Evolutionary conservation across 2,797 vertebrate species (phyloP).

Genomic region (Scyliorhinus canicula): DNA sequence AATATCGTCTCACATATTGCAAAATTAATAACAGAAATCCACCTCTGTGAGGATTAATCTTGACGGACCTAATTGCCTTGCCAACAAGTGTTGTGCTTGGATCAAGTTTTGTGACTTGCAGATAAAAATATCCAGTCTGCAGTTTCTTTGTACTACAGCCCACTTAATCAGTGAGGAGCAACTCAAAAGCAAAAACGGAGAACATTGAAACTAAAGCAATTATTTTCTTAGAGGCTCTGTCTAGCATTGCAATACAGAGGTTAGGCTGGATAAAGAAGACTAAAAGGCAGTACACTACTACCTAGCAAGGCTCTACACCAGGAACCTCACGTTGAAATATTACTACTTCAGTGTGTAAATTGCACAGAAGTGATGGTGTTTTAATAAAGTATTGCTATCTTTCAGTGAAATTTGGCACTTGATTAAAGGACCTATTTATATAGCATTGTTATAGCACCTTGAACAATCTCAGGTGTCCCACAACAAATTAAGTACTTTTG

Average conservation of each 20-base stretch:
- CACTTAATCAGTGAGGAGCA: neutral
- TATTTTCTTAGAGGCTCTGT: neutral
- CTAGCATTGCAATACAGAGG: neutral
- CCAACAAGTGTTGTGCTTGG: constrained; percentile 31
- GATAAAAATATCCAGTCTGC: constrained; percentile 34
- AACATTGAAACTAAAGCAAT: neutral
- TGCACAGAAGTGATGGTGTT: neutral
- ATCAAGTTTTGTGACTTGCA: constrained; percentile 21
- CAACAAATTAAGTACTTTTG: neutral
- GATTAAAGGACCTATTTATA: neutral
- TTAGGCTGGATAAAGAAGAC: neutral
- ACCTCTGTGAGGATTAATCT: neutral
- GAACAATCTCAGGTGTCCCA: neutral
- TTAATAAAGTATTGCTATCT: neutral
- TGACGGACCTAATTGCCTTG: neutral
- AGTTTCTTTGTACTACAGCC: neutral
- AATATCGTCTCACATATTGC: neutral
- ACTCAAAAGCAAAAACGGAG: neutral
- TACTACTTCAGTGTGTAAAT: neutral
- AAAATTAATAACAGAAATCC: neutral
- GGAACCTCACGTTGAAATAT: neutral
- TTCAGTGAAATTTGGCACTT: neutral
- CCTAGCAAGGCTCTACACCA: neutral
- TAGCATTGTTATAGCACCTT: neutral
- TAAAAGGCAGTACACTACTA: neutral